Percentiles rank a stretch among this genome's conserved stretches.
These are phyloP conservation scores for Sclerodermus sp. DNA, from an alignment of 2,888 invertebrate species.

Conservation along the genomic window DNA sequence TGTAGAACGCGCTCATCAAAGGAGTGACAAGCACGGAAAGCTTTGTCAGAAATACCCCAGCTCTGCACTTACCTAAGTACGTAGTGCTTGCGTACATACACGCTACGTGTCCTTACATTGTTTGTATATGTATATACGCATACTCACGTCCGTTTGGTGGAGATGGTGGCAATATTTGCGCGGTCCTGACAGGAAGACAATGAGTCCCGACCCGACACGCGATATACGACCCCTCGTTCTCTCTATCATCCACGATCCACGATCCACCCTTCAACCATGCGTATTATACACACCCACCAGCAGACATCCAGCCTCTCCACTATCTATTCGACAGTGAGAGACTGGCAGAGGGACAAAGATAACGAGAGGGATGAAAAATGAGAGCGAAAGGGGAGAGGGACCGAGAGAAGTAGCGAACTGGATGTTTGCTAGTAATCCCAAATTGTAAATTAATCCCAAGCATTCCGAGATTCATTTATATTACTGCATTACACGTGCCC, in stretches of 20 bases:
- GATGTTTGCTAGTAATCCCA: constrained; percentile 40
- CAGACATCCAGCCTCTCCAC: constrained; percentile 13
- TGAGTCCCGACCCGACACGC: constrained; percentile 46
- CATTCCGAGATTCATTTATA: constrained; percentile 38
- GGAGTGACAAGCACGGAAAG: constrained; percentile 34
- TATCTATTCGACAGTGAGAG: constrained; percentile 5
- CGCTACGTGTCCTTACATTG: constrained; percentile 7
- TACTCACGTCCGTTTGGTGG: constrained; percentile 31
- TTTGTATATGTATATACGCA: constrained; percentile 25
- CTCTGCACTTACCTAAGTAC: constrained; percentile 32
- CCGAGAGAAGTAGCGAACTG: not conserved
- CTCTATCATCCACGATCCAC: constrained; percentile 28
- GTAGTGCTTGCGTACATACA: constrained; percentile 15
- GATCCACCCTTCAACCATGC: constrained; percentile 29
- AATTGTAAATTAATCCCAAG: constrained; percentile 42
- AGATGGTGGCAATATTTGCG: constrained; percentile 54
- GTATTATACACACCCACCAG: constrained; percentile 20
- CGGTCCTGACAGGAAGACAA: constrained; percentile 52
- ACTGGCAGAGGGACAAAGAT: not conserved
- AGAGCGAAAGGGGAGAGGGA: constrained; percentile 3
- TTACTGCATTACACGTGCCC: constrained; percentile 23
- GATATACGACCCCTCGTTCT: constrained; percentile 39
- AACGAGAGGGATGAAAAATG: not conserved
- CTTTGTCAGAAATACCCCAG: constrained; percentile 33
- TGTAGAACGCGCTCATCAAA: too few species aligned